These are phyloP conservation scores for Helicoverpa armigera DNA, from an alignment of 1,140 invertebrate species.

Conservation along the genomic window DNA sequence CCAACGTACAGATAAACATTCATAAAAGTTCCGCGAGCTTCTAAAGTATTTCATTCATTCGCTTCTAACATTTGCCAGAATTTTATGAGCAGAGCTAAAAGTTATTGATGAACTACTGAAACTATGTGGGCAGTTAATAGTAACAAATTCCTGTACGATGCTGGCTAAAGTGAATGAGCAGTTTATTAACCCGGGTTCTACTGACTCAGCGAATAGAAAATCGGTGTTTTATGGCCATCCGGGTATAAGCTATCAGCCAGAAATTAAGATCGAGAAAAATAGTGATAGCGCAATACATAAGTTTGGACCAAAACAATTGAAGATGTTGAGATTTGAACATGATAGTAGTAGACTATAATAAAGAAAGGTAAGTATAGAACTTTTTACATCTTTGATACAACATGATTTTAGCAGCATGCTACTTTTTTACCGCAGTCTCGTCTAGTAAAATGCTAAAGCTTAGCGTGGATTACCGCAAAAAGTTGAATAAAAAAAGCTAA, in stretches of 20 bases:
- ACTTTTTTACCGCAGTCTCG: too few relatives aligned
- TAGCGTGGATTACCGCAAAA: too few relatives aligned
- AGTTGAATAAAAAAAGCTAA: too few relatives aligned
- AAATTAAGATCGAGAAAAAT: background rate
- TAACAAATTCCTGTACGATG: background rate
- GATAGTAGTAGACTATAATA: too few relatives aligned
- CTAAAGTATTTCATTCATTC: background rate
- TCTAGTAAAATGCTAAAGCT: too few relatives aligned
- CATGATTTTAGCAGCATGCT: too few relatives aligned
- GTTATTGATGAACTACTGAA: slow-evolving; percentile 6
- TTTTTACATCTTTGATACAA: too few relatives aligned
- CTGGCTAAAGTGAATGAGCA: slow-evolving; percentile 2
- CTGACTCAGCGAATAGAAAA: background rate
- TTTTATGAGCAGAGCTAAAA: slow-evolving; percentile 6
- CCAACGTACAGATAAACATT: background rate
- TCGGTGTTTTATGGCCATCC: background rate
- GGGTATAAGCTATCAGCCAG: background rate
- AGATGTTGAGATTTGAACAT: too few relatives aligned
- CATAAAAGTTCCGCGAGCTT: background rate
- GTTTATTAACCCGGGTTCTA: background rate
- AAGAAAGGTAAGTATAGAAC: too few relatives aligned
- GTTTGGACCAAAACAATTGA: too few relatives aligned
- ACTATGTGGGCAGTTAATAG: background rate
- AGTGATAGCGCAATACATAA: too few relatives aligned
- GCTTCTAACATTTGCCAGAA: background rate